Evolutionary conservation across 2,113 vertebrate species (phyloP), one percentile per base, ranked within the genome.

Genomic region (Mormyrus iriodes): DNA sequence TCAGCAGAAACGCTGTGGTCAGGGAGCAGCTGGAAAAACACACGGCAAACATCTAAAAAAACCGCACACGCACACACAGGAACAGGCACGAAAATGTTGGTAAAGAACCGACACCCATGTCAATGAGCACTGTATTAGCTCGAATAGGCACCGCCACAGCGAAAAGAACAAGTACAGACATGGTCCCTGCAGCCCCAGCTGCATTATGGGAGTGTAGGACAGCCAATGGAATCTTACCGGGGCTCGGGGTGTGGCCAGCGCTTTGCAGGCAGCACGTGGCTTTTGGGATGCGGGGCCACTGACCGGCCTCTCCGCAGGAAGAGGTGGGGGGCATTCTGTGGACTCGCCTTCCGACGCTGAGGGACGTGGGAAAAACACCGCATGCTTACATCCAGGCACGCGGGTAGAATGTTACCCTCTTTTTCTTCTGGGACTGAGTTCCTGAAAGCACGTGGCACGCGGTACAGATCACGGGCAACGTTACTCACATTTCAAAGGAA

Each of bases 261-360:
- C 19, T 49, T 79, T 89, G n/a, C 85, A 93, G 53, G 12, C 21
- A 61, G 89, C 91, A 90, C 2, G 91, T 35, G 84, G 48, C 90
- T 95, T 97, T 93, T 92, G 94, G 86, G 91, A 55, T 86, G 91
- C 58, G 42, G 95, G 93, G 83, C 93, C 96, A 88, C 96, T 96
- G 92, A 97, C 94, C 85, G 96, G 96, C 65, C 96, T 96, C 91
- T 96, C 95, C 85, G 91, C 90, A 88, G 96, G 96, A 85, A 97
- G 95, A n/a, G 96, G 96, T 0, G 96, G 96, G n/a, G 79, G 51
- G 90, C 96, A 95, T 91, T 95, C 94, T 12, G 55, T 44, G 44
- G 93, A 93, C 88, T 96, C 95, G 89, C 91, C 94, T 92, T 82
- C 86, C 13, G 93, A 94, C 93, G 93, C 96, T 97, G 92, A 15